Percentiles rank a stretch among this genome's conserved stretches.
Conservation (phyloP, 2,888 invertebrate genomes). For the Ceramica pisi region DNA sequence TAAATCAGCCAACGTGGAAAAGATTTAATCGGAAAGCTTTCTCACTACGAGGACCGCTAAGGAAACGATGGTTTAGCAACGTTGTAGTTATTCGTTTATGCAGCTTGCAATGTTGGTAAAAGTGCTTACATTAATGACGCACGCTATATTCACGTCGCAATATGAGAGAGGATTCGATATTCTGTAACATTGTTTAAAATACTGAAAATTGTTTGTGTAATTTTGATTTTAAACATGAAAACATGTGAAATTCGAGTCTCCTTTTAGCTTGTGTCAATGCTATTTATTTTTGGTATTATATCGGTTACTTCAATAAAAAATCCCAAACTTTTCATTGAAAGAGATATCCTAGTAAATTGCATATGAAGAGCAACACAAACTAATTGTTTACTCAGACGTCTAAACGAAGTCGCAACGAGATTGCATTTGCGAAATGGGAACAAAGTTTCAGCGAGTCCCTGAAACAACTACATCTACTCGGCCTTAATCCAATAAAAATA, state of each 20-base stretch:
- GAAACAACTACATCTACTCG: constrained; percentile 51
- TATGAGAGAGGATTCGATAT: constrained; percentile 8
- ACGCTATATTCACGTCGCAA: constrained; percentile 10
- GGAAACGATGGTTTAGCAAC: constrained; percentile 37
- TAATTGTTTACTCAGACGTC: constrained; percentile 73
- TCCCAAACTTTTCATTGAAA: constrained; percentile 34
- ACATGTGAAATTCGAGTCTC: not conserved
- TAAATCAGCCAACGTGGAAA: constrained; percentile 61
- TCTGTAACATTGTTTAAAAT: not conserved
- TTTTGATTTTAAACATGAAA: not conserved
- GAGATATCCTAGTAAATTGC: constrained; percentile 56
- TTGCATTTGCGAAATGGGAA: constrained; percentile 75
- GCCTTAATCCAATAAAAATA: constrained; percentile 68
- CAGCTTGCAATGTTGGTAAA: constrained; percentile 38
- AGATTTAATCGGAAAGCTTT: constrained; percentile 63
- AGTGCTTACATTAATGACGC: constrained; percentile 28
- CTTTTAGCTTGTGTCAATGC: not conserved
- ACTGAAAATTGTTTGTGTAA: not conserved
- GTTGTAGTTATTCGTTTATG: constrained; percentile 33
- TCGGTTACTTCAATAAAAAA: constrained; percentile 26
- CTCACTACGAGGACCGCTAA: constrained; percentile 35
- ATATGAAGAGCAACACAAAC: constrained; percentile 66
- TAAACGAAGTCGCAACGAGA: constrained; percentile 75
- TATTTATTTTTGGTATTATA: constrained; percentile 6
- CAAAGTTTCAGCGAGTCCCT: constrained; percentile 56